phyloP scores from a whole-genome alignment of 1,140 invertebrate genomes.

The Phymastichus coffea region DNA sequence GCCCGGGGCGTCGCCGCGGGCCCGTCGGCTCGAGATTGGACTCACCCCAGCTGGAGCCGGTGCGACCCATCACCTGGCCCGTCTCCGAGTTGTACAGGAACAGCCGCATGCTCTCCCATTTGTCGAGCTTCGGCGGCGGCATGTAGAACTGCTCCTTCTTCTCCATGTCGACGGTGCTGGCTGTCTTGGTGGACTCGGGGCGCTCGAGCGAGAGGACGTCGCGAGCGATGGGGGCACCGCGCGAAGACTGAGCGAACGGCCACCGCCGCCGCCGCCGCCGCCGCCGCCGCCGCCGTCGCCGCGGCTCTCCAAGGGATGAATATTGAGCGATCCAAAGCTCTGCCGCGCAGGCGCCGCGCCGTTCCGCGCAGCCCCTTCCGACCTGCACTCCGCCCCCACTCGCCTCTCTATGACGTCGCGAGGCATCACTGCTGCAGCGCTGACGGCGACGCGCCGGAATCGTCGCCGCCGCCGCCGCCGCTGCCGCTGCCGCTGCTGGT shows the following conservation, averaged over 20 bases:
- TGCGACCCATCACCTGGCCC: constrained; percentile 82
- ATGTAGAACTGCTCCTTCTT: constrained; percentile 79
- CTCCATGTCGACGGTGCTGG: constrained; percentile 58
- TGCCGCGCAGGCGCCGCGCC: constrained; percentile 34
- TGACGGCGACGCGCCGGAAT: constrained; percentile 31
- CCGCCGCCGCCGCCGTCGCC: constrained; percentile 19
- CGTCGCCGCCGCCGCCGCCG: constrained; percentile 3
- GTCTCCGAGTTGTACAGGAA: constrained; percentile 89
- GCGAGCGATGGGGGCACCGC: constrained; percentile 35
- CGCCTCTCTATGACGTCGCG: no score
- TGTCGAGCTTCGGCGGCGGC: constrained; percentile 75
- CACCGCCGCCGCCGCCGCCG: constrained; percentile 2
- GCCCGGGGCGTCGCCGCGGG: no score
- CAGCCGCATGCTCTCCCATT: constrained; percentile 80
- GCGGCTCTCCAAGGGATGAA: constrained; percentile 48
- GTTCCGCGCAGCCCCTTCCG: constrained; percentile 2
- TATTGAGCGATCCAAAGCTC: constrained; percentile 52
- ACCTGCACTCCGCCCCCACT: not conserved
- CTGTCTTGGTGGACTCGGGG: not conserved
- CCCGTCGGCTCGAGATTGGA: no score
- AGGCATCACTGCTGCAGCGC: constrained; percentile 24
- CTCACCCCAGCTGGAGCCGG: constrained; percentile 89
- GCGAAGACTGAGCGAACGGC: no score
- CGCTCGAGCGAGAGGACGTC: constrained; percentile 21
- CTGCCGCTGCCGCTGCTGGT: not conserved